Conservation (phyloP, 2,113 vertebrate genomes). For the Coryphaenoides rupestris region DNA sequence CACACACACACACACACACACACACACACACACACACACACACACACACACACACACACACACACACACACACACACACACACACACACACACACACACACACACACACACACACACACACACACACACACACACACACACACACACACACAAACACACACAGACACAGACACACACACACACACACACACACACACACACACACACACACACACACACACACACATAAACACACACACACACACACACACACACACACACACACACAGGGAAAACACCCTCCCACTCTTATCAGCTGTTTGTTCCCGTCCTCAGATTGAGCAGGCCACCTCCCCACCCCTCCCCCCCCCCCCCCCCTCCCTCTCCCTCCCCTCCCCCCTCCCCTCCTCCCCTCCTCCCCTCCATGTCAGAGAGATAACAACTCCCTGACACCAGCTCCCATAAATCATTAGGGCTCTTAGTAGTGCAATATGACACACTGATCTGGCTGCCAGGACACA, state of each 20-base stretch:
- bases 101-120: conserved; percentile 8
- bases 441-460: conserved; percentile 14
- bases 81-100: conserved; percentile 14
- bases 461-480: no score
- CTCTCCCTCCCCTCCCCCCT: no score
- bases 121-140: conserved; percentile 15
- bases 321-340: no score
- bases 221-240: no score
- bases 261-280: conserved; percentile 16
- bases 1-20: conserved; percentile 8
- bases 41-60: neutral
- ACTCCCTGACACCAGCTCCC: conserved; percentile 12
- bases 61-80: no score
- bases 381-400: no score
- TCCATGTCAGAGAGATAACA: conserved; percentile 27
- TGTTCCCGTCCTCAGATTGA: conserved; percentile 34
- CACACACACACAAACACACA: conserved; percentile 7
- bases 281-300: conserved; percentile 47
- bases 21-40: neutral
- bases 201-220: no score
- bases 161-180: neutral
- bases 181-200: no score
- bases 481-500: no score
- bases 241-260: conserved; percentile 12
- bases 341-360: no score